Base-by-base conservation (phyloP, 2,113 vertebrate species). In the Struthidea cinerea region DNA sequence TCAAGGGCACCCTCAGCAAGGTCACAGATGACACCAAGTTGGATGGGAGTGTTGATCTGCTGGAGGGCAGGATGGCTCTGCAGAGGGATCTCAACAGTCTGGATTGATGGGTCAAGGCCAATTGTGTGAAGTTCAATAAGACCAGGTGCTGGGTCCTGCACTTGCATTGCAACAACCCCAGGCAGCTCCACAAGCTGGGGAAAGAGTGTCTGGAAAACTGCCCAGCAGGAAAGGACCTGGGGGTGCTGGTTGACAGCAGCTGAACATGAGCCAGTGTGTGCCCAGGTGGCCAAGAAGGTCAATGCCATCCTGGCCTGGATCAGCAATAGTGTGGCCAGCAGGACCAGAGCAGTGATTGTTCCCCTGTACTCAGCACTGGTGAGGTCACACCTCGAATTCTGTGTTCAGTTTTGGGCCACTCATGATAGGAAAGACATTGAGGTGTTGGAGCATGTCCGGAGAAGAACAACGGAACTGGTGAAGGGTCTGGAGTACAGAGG, bases 91-190 rank as follows among this genome's bases (percentile, higher is more conserved):
- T 39, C 7, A 46, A 67, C 60, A 0, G 1, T 46, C 28, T 89
- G 69, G 39, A 39, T 89, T 2, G 2, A 16, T 65, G 16, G 59
- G 18, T 9, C 30, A 12, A 56, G 11, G 57, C 41, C 30, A 64
- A 2, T 22, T 32, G 17, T 0, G 0, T 64, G 59, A 49, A 4
- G 7, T 32, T 42, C 16, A 6, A 0, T 64, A 50, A 50, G 14
- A 26, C 11, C 26, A 32, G 27, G 6, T 32, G 53, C 13, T 7
- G 5, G 28, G 7, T 39, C 44, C 33, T 74, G 60, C 44, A 17
- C 39, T 15, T 46, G 23, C 24, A 16, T 46, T 57, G 39, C 46
- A 56, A 22, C 16, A 30, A 15, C 16, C 13, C 37, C n/a, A n/a
- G 24, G 19, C 28, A 82, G 28, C 16, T 13, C 46, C 37, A n/a